Conservation (phyloP, 2,113 vertebrate genomes). For the Toxotes jaculatrix region DNA sequence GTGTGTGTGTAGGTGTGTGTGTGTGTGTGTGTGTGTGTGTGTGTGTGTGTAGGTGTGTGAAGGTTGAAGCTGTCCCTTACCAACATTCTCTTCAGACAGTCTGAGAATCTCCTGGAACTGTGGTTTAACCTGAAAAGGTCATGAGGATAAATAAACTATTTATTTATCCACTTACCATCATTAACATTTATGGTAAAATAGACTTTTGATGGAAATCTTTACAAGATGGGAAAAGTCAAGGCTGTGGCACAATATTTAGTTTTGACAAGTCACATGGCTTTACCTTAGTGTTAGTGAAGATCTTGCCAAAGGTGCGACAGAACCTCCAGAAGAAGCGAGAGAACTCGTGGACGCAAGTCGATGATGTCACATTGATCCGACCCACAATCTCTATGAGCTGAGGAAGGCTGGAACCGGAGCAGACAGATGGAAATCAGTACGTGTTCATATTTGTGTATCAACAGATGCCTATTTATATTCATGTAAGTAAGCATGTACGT, state of each 20-base stretch:
- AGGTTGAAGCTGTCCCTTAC: conserved; percentile 83
- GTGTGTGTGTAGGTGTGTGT: background rate
- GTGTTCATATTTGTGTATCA: no score
- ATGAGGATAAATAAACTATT: conserved; percentile 19
- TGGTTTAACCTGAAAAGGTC: conserved; percentile 91
- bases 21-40: conserved; percentile 10
- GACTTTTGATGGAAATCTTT: background rate
- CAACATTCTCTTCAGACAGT: conserved; percentile 97
- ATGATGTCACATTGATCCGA: conserved; percentile 95
- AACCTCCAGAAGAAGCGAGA: conserved; percentile 99
- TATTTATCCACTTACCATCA: background rate
- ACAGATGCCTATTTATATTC: background rate
- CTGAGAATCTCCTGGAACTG: conserved; percentile 99
- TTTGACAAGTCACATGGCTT: background rate
- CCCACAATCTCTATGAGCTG: conserved; percentile 97
- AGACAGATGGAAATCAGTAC: background rate
- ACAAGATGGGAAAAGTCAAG: background rate
- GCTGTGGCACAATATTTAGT: background rate
- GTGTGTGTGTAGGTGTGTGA: conserved; percentile 24
- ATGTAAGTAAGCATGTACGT: background rate
- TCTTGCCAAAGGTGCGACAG: conserved; percentile 98
- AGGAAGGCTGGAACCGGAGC: conserved; percentile 87
- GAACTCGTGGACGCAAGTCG: conserved; percentile 97
- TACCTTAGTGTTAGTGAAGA: conserved; percentile 99
- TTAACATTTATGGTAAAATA: background rate